Conservation (phyloP, 2,888 invertebrate species). For the Trichogramma evanescens region DNA sequence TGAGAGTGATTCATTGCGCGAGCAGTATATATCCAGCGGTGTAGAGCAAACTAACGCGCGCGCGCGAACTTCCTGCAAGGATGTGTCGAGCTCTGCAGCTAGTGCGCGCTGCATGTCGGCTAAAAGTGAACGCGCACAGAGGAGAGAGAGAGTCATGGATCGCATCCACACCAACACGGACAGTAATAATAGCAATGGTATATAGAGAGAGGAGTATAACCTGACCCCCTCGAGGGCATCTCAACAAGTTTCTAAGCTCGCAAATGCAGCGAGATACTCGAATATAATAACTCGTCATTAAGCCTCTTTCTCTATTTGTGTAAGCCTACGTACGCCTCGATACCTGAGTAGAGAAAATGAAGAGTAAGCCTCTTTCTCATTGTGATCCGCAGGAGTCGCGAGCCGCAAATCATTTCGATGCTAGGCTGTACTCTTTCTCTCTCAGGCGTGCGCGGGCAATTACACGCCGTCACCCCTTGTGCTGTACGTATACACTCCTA, state of each 20-base stretch:
- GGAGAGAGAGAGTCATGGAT: too few relatives aligned
- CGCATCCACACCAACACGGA: too few relatives aligned
- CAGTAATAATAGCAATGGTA: too few relatives aligned
- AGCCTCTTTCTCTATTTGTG: neutral
- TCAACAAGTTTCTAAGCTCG: neutral
- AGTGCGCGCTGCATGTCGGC: too few relatives aligned
- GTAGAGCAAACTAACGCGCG: too few relatives aligned
- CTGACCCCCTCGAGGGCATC: conserved; percentile 13
- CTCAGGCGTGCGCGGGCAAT: conserved; percentile 38
- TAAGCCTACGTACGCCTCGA: neutral
- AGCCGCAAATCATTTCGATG: conserved; percentile 45
- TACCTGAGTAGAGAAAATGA: neutral
- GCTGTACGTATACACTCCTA: conserved; percentile 1
- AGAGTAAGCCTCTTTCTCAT: conserved; percentile 20
- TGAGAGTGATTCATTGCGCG: too few relatives aligned
- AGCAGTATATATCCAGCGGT: too few relatives aligned
- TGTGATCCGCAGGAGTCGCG: conserved; percentile 28
- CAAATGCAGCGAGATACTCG: neutral
- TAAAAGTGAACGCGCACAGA: too few relatives aligned
- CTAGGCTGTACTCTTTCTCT: conserved; percentile 19
- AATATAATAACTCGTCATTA: conserved; percentile 33
- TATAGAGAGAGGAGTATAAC: neutral
- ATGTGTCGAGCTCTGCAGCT: too few relatives aligned
- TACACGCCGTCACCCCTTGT: conserved; percentile 32
- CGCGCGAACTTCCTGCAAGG: too few relatives aligned